Percentiles rank a stretch among this genome's conserved stretches.
phyloP scores from a whole-genome alignment of 1,140 invertebrate species.

The Spodoptera frugiperda region DNA sequence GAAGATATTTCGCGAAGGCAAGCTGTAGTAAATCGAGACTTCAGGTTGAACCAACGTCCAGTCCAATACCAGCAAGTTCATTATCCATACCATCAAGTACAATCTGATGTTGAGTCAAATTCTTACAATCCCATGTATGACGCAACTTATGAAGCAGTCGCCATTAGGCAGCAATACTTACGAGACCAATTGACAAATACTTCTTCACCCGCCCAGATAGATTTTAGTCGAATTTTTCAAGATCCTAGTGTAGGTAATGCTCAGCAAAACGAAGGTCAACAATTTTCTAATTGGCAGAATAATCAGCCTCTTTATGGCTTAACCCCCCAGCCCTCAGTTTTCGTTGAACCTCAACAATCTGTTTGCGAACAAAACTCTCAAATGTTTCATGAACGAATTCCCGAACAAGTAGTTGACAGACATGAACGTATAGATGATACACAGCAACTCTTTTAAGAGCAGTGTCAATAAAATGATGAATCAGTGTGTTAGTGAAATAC shows the following conservation, averaged over 20 bases:
- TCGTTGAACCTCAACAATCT: background rate
- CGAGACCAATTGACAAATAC: too few relatives aligned
- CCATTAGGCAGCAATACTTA: too few relatives aligned
- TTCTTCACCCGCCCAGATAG: too few relatives aligned
- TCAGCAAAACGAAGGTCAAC: background rate
- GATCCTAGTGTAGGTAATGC: background rate
- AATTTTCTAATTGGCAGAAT: background rate
- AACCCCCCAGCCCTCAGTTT: background rate
- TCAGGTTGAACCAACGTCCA: too few relatives aligned
- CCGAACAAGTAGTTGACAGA: too few relatives aligned
- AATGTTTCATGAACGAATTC: background rate
- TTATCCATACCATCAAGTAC: too few relatives aligned
- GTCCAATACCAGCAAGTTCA: too few relatives aligned
- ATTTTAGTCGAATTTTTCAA: background rate
- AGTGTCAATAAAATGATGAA: background rate
- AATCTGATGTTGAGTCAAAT: too few relatives aligned
- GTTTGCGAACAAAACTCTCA: background rate
- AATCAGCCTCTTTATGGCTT: background rate
- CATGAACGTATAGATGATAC: too few relatives aligned
- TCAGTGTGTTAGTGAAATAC: background rate
- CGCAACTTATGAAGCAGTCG: too few relatives aligned
- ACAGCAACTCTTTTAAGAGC: background rate
- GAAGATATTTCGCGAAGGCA: background rate
- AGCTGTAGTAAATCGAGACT: background rate
- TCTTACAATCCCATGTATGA: too few relatives aligned